These are phyloP conservation scores for Catotricha subobsoleta DNA, from an alignment of 2,888 invertebrate genomes.

Conservation along the genomic window DNA sequence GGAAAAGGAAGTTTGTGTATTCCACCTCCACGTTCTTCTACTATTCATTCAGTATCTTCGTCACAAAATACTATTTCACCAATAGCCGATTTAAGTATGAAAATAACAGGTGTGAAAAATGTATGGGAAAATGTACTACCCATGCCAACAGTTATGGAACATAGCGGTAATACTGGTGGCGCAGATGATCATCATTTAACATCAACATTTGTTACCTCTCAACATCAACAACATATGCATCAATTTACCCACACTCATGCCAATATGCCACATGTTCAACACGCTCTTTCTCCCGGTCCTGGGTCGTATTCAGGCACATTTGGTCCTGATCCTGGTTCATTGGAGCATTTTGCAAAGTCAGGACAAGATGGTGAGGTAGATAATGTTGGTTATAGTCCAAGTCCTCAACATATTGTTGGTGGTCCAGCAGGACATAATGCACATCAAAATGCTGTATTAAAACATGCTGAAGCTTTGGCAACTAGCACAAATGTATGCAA, in stretches of 20 bases:
- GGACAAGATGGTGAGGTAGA: constrained; percentile 21
- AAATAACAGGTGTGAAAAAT: constrained; percentile 79
- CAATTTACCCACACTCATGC: constrained; percentile 7
- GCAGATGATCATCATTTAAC: constrained; percentile 14
- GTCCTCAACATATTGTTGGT: constrained; percentile 26
- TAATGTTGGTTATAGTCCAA: constrained; percentile 35
- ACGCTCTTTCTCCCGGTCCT: constrained; percentile 26
- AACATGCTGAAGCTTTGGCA: constrained; percentile 33
- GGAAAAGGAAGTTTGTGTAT: constrained; percentile 17
- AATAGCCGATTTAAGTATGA: constrained; percentile 80
- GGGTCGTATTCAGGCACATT: constrained; percentile 27
- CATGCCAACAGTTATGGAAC: constrained; percentile 50
- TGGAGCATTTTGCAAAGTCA: constrained; percentile 28
- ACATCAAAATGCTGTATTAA: constrained; percentile 26
- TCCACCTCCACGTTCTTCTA: constrained; percentile 35
- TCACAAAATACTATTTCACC: constrained; percentile 55
- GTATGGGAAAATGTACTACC: constrained; percentile 55
- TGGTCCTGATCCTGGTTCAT: constrained; percentile 24
- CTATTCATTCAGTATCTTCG: constrained; percentile 30
- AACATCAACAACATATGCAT: constrained; percentile 9
- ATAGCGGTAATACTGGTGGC: constrained; percentile 14
- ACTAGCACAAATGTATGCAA: constrained; percentile 56
- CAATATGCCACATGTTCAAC: constrained; percentile 20
- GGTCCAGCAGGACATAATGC: constrained; percentile 31
- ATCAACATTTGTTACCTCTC: constrained; percentile 17